Base-by-base conservation (phyloP, 2,888 invertebrate genomes). In the Lasius platythorax region DNA sequence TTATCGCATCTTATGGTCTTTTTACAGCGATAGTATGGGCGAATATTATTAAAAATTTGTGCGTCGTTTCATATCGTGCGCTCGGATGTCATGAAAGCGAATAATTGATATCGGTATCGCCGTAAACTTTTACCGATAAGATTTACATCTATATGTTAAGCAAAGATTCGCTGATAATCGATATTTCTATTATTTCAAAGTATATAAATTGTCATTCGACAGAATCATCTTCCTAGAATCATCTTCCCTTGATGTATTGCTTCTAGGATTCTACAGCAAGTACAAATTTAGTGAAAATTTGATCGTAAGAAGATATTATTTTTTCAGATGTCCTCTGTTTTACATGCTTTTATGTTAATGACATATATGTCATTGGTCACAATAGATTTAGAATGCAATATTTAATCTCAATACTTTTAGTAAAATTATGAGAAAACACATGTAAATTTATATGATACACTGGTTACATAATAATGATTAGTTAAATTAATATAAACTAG, bases 61-160 rank as follows among this genome's bases (percentile, higher is more conserved):
- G 79, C 79, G 79, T 79, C 70, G 30, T 68, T 58, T 78, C 46
- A 72, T 46, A 61, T 79, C 79, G 46, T 72, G 61, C 33, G 46
- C 28, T 46, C 33, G 12, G 18, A 46, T 37, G 33, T 12, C 4
- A 23, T 70, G 43, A 79, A 70, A 40, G 78, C 37, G 33, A 30
- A 43, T 40, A 23, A 56, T 78, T 37, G 30, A 23, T 63, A 46
- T 28, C 64, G 66, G 28, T 50, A 28, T 64, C 37, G 46, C 50
- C 23, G 50, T 40, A 67, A 66, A n/a, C 67, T 66, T 76, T 28
- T 40, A 18, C n/a, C n/a, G 53, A 46, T 12, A 67, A 40, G 67
- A 72, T 40, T 53, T 58, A 53, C 58, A 56, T 58, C n/a, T 68
- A 68, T n/a, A 30, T n/a, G 11, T n/a, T 61, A 70, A 79, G 58